Percentiles rank a stretch among this genome's conserved stretches.
phyloP scores from a whole-genome alignment of 2,888 invertebrate species.

The Zootermopsis nevadensis region DNA sequence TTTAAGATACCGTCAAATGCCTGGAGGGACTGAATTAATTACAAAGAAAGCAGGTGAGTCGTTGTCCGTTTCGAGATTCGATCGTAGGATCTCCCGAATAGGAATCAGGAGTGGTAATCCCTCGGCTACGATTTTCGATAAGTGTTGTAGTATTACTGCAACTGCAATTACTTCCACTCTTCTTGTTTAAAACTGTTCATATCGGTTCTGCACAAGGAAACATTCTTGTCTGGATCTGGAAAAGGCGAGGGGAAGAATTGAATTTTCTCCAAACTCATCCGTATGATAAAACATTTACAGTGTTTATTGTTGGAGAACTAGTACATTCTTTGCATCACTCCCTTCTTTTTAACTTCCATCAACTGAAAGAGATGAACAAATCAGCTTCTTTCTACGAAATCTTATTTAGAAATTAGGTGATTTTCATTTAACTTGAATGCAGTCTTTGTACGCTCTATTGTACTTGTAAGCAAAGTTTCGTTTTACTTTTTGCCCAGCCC shows the following conservation, averaged over 20 bases:
- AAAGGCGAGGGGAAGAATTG: neutral
- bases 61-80: too few species aligned
- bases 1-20: too few species aligned
- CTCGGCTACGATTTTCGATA: too few species aligned
- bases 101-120: too few species aligned
- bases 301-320: neutral
- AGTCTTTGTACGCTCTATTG: constrained; percentile 21
- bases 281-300: constrained; percentile 14
- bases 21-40: too few species aligned
- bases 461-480: constrained; percentile 8
- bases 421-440: constrained; percentile 28
- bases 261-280: neutral
- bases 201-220: too few species aligned
- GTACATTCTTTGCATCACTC: neutral
- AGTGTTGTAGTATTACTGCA: too few species aligned
- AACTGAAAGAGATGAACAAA: neutral
- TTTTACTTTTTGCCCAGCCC: constrained; percentile 1
- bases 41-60: too few species aligned
- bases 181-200: too few species aligned
- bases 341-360: neutral
- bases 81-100: too few species aligned
- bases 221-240: too few species aligned
- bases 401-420: constrained; percentile 48
- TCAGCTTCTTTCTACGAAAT: constrained; percentile 46
- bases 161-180: too few species aligned